Conservation (phyloP, 2,113 vertebrate species). For the Elaphurus davidianus region DNA sequence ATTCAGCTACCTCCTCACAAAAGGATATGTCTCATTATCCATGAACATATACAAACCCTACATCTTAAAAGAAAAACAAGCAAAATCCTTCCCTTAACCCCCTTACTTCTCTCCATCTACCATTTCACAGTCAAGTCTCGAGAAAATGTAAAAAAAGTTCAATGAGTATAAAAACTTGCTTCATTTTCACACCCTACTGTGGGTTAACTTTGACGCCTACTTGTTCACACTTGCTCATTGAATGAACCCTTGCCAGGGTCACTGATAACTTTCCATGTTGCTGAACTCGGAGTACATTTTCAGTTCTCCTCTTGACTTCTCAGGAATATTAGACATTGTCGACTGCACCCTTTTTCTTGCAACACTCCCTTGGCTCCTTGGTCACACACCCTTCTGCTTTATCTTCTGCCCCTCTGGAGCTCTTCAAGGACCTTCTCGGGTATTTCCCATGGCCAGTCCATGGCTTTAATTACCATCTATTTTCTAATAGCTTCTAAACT, state of each 20-base stretch:
- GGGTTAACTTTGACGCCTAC: neutral
- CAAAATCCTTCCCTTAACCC: neutral
- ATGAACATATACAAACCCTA: neutral
- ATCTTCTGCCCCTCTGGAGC: neutral
- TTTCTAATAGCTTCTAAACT: neutral
- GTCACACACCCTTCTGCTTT: neutral
- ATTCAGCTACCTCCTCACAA: neutral
- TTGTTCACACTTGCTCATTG: neutral
- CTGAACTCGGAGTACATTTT: neutral
- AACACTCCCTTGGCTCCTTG: neutral
- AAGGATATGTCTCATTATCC: neutral
- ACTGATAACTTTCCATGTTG: neutral
- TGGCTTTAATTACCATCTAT: neutral
- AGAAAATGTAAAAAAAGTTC: neutral
- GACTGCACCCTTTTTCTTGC: slow-evolving; percentile 11
- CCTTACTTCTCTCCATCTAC: neutral
- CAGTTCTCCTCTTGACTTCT: slow-evolving; percentile 53
- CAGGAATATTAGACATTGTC: neutral
- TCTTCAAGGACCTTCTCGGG: neutral
- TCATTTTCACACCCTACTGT: neutral
- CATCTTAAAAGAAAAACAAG: neutral
- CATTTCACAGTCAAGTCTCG: neutral
- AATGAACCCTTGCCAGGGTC: neutral
- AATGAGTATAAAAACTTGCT: neutral
- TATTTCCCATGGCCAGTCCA: neutral